Evolutionary conservation across 1,140 invertebrate genomes (phyloP).

Genomic region (Drosophila ogumai): DNA sequence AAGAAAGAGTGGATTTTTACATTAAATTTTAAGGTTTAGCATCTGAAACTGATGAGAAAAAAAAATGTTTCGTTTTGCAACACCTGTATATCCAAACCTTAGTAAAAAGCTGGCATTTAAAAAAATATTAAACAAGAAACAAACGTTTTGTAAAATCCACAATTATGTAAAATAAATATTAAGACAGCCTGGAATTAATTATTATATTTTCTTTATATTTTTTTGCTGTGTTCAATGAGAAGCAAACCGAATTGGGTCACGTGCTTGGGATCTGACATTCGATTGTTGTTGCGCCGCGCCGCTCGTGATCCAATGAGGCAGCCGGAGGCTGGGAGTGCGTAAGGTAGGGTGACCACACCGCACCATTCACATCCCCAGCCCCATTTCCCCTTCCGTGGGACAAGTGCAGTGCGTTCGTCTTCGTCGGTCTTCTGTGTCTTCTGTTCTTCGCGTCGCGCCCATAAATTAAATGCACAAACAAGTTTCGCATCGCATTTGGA

Average conservation of each 20-base stretch:
- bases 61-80: background rate
- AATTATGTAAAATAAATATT: background rate
- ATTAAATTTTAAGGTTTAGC: background rate
- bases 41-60: background rate
- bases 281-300: conserved; percentile 25
- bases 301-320: conserved; percentile 48
- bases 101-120: background rate
- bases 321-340: conserved; percentile 45
- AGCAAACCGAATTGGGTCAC: conserved; percentile 70
- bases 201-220: background rate
- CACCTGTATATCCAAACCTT: background rate
- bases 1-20: too few relatives aligned
- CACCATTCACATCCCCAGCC: conserved; percentile 4
- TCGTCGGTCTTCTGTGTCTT: conserved; percentile 47
- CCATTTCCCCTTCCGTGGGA: conserved; percentile 38
- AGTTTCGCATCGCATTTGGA: conserved; percentile 71
- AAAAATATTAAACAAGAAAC: too few relatives aligned
- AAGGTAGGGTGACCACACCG: conserved; percentile 21
- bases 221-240: conserved; percentile 25
- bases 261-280: conserved; percentile 73
- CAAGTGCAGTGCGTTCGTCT: conserved; percentile 75
- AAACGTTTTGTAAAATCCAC: background rate
- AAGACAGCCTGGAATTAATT: background rate
- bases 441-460: conserved; percentile 73
- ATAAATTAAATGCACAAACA: conserved; percentile 83